Evolutionary conservation across 2,888 invertebrate species (phyloP), one percentile per base, ranked within the genome.

Genomic region (Psylliodes chrysocephalus): DNA sequence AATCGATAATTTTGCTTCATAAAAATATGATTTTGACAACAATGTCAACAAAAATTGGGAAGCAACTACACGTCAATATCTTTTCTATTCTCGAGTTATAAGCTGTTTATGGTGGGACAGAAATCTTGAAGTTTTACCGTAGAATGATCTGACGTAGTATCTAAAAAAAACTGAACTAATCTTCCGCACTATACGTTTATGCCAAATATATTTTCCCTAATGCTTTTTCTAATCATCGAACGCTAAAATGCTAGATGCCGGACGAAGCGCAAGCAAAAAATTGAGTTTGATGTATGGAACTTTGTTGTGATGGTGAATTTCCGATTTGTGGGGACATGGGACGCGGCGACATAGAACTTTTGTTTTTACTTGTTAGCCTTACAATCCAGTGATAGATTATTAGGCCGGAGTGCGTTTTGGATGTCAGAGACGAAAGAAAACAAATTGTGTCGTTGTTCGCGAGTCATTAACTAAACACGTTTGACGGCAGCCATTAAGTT

Each of bases 211-310:
- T 14, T 4, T 38, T 38, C 10, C 14, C 70, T 67, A 68, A 68
- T 68, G 70, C 60, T 57, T 68, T 67, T 70, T 70, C 68, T 67
- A 70, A 68, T 68, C 68, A 66, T 62, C 54, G 62, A 14, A 38
- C 19, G 19, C 22, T 40, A 40, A 12, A 46, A 46, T 25, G 55
- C 14, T 55, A 18, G 46, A 44, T 25, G 19, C 4, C 22, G 46
- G 22, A 12, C 22, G 22, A 46, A 44, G 30, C 14, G 10, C 6
- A n/a, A 18, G 18, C 44, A 57, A 57, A 57, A 47, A 57, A 47
- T 38, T 47, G 46, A 57, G 15, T 38, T 19, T 19, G 47, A 57
- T 57, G n/a, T 44, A 55, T 54, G 54, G 55, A 44, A 30, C 4
- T 46, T 44, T 30, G 33, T 33, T 46, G 44, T 30, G 44, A 55